Base-by-base conservation (phyloP, 1,140 invertebrate species). In the Triops longicaudatus region DNA sequence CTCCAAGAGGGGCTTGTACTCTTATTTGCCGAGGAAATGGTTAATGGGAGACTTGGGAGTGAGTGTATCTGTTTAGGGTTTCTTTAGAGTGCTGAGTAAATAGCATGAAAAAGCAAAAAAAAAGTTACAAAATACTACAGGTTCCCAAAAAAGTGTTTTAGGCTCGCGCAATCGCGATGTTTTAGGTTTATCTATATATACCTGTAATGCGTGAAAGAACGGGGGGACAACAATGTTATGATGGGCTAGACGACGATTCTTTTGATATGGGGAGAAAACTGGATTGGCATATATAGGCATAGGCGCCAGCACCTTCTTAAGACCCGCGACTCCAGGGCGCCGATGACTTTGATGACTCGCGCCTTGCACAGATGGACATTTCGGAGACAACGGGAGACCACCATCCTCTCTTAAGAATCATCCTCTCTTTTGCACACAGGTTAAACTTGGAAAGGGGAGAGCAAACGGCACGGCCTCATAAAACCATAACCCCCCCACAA, bases 341-440 rank as follows among this genome's bases (percentile, higher is more conserved):
- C 50, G 50, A 63, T 63, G 50, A 63, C 50, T 63, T 63, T 63
- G 50, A 63, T 63, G 50, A 63, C 50, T 63, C 50, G 50, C 50
- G 50, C 50, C 31, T 37, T 63, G 50, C 10, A 63, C 50, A 63
- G 50, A 63, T 63, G 50, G 50, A 63, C 50, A 22, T 63, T 63
- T 63, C 50, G 14, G 50, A 63, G 50, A 63, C 50, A 63, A 63
- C 50, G 50, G 50, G 50, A 63, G 50, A 63, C 50, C 50, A 63
- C 50, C 50, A 63, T 22, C 50, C 14, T 63, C 50, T 17, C 50
- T 22, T 14, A n/a, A n/a, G 50, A 63, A 63, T 37, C 31, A 63
- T 63, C 50, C 22, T 63, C 50, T 37, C 31, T 37, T 37, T 37
- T 2, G 31, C 50, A 63, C 50, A 63, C 50, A 63, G 50, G 50